Base-by-base conservation (phyloP, 2,797 vertebrate species). In the Margarornis squamiger region DNA sequence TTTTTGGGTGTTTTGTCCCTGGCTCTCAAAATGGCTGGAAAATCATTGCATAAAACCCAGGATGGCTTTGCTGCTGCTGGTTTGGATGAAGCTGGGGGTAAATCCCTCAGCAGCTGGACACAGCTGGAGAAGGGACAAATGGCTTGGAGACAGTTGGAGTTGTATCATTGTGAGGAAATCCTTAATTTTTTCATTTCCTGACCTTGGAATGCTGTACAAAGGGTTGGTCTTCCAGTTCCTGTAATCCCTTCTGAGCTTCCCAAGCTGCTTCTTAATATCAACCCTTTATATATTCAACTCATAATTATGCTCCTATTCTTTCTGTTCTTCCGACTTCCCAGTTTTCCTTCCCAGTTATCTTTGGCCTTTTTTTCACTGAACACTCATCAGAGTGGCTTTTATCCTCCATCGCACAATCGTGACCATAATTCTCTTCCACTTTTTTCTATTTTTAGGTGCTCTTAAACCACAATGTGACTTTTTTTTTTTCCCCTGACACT, bases 1-100 rank as follows among this genome's bases (percentile, higher is more conserved):
- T 9, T 91, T 68, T 68, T 36, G 36, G 65, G 9, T 10, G 1
- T 65, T 54, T 26, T 82, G 71, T 86, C 81, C 89, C 85, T 80
- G 72, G 24, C 58, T 92, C 72, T 88, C 52, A 61, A 61, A 86
- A 82, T 91, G 94, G 83, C 88, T 85, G 74, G 52, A 58, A 68
- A 86, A 66, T 63, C 36, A 8, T 26, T 24, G 13, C 15, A 3
- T 32, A 7, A 49, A 74, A 70, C 7, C 58, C 66, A 21, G 51
- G 43, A 14, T 65, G 70, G 48, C 51, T 79, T 51, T 43, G 2
- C 34, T 91, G 29, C 51, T 75, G 51, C 62, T 70, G 19, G 0
- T 5, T 38, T 32, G 74, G 29, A 4, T 59, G 30, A 63, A 59
- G 45, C 32, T 52, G 17, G 9, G 36, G 23, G 67, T 36, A 71